A percentile compares a stretch with the other conserved stretches of the same genome.
Conservation (phyloP, 37 sponge, comb jelly and placozoan genomes). For the Beroe ovata region DNA sequence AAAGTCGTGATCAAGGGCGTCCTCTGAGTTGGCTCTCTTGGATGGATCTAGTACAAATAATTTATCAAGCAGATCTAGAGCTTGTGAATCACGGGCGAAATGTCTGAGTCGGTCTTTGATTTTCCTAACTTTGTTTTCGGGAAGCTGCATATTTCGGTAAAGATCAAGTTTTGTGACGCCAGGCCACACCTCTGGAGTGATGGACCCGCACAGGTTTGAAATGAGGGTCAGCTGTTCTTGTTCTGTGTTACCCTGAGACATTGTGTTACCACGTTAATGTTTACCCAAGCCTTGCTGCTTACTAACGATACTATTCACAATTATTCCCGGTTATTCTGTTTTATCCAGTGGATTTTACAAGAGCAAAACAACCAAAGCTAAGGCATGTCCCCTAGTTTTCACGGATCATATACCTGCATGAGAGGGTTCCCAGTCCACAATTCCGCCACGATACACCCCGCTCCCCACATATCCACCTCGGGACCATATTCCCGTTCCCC, state of each 20-base stretch:
- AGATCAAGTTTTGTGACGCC: conserved; percentile 84
- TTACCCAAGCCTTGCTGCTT: too few species aligned
- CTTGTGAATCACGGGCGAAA: conserved; percentile 81
- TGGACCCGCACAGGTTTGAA: conserved; percentile 90
- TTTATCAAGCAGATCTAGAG: conserved; percentile 89
- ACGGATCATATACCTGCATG: conserved; percentile 90
- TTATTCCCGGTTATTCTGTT: too few species aligned
- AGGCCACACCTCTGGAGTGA: conserved; percentile 89
- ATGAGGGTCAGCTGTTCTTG: conserved; percentile 90
- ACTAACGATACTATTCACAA: too few species aligned
- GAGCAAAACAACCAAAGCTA: too few species aligned
- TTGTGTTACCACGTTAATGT: too few species aligned
- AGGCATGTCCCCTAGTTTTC: too few species aligned
- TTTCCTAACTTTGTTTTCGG: conserved; percentile 81
- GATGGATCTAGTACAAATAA: conserved; percentile 85
- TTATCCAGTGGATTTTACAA: too few species aligned
- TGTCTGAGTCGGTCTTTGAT: conserved; percentile 84
- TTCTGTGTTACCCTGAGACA: conserved; percentile 79
- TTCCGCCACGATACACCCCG: conserved; percentile 98
- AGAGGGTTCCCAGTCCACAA: conserved; percentile 95
- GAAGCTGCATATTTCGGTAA: conserved; percentile 81
- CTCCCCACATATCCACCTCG: conserved; percentile 98
- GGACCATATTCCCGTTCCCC: conserved; percentile 93
- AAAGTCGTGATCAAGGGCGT: conserved; percentile 93
- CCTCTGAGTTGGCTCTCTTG: conserved; percentile 86